Evolutionary conservation across 2,797 vertebrate species (phyloP), one percentile per base, ranked within the genome.

Genomic region (Ispidina picta): DNA sequence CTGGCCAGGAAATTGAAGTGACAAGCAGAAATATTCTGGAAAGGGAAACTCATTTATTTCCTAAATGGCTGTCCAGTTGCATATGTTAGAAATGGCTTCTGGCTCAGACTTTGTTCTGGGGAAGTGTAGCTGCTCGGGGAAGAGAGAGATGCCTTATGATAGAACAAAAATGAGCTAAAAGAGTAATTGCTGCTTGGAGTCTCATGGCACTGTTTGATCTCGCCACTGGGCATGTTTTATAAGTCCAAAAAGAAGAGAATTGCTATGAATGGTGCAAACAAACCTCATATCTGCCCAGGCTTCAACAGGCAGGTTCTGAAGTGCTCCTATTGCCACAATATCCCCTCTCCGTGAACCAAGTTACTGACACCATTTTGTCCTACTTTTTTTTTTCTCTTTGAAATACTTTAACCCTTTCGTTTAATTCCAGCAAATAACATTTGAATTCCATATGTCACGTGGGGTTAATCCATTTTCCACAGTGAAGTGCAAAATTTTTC

Each of bases 391-490:
- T 48, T 33, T 46, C 15, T 68, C 21, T 83, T 55, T 58, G 35
- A 64, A 90, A 37, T 49, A 39, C 10, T 72, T 97, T 96, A 97
- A 96, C 94, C 56, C 83, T 94, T 95, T 89, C 77, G 83, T 92
- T 93, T 71, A 76, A 86, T 90, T 95, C 72, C 77, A 76, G 75
- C 77, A 83, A 54, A 71, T 48, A 52, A 54, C 12, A n/a, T 72
- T 88, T 91, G 41, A 86, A 69, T 83, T 91, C 62, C 41, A 28
- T 63, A 69, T 72, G 55, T 91, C 76, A 39, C 41, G 89, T 15
- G 88, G 63, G 83, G 88, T 96, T 96, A 97, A 98, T 96, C 86
- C 82, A 58, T 97, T 97, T 68, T 97, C 86, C 78, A 88, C 51
- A 54, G 83, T 60, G 55, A 89, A 89, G 56, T 48, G 52, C 73